A percentile compares a stretch with the other conserved stretches of the same genome.
Conservation (phyloP, 2,113 vertebrate species). For the Neotragus pygmaeus region DNA sequence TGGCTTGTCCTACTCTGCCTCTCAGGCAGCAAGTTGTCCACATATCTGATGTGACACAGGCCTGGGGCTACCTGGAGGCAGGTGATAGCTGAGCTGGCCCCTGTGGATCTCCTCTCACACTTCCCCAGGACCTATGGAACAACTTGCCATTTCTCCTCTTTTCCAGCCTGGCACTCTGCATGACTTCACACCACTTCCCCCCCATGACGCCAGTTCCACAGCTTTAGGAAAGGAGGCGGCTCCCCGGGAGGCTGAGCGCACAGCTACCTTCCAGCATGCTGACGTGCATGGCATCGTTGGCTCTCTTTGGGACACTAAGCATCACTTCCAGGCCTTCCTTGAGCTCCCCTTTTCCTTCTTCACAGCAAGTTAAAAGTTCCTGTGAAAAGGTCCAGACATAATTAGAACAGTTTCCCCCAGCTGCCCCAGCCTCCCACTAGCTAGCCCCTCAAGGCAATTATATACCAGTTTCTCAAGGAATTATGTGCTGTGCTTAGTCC, state of each 20-base stretch:
- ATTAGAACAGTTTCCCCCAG: background rate
- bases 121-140: background rate
- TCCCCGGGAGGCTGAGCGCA: background rate
- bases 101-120: background rate
- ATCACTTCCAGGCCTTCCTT: constrained; percentile 98
- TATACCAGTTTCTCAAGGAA: background rate
- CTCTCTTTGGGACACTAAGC: constrained; percentile 97
- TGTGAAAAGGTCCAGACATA: constrained; percentile 69
- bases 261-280: constrained; percentile 96
- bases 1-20: background rate
- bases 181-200: background rate
- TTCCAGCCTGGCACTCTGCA: background rate
- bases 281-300: constrained; percentile 98
- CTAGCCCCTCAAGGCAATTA: background rate
- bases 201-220: background rate
- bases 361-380: constrained; percentile 97
- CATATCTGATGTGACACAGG: background rate
- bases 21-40: background rate
- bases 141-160: background rate
- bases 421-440: background rate
- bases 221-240: background rate
- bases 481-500: background rate
- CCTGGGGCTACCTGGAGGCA: background rate
- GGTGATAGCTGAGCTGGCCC: background rate
- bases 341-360: constrained; percentile 98